Base-by-base conservation (phyloP, 2,113 vertebrate genomes). In the Phylloscopus trochilus region DNA sequence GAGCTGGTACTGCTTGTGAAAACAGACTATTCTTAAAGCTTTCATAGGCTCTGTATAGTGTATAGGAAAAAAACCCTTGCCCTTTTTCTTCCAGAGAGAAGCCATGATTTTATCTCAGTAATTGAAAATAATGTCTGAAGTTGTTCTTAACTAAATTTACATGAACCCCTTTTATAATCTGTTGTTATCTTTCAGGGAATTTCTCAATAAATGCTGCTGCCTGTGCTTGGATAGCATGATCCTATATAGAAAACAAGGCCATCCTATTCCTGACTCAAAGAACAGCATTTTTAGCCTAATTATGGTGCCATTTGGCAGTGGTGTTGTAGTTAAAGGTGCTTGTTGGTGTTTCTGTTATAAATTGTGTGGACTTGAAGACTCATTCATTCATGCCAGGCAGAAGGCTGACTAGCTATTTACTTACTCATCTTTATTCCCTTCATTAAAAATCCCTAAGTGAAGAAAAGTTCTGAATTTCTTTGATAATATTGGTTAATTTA, bases 121-220 rank as follows among this genome's bases (percentile, higher is more conserved):
- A 98, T 98, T 98, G 98, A 98, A 98, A 98, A 97, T 98, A 97
- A 97, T 97, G 96, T 98, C 97, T 95, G 91, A 97, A 97, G 94
- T 96, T 97, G 96, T 95, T 97, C 85, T 97, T 97, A 97, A 97
- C 96, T 97, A 93, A 97, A 97, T 96, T 98, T 98, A 96, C 92
- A 96, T 82, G 96, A 97, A 95, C 78, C 60, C 43, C 37, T 97
- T 98, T 97, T 97, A 97, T 43, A 96, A 98, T 97, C 97, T 96
- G 67, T 95, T 95, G 94, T 96, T 97, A 97, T 96, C 97, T 97
- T 95, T 68, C 90, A 86, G 90, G 89, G 93, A 96, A 92, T 97
- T 98, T 97, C 97, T 95, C 94, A 93, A 83, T 95, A 97, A 97
- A 95, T 92, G 88, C 95, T 97, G 77, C 91, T 96, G 95, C 93